A percentile compares a stretch with the other conserved stretches of the same genome.
These are phyloP conservation scores for Tryphoninae sp. DNA, from an alignment of 2,888 invertebrate species.

Conservation along the genomic window DNA sequence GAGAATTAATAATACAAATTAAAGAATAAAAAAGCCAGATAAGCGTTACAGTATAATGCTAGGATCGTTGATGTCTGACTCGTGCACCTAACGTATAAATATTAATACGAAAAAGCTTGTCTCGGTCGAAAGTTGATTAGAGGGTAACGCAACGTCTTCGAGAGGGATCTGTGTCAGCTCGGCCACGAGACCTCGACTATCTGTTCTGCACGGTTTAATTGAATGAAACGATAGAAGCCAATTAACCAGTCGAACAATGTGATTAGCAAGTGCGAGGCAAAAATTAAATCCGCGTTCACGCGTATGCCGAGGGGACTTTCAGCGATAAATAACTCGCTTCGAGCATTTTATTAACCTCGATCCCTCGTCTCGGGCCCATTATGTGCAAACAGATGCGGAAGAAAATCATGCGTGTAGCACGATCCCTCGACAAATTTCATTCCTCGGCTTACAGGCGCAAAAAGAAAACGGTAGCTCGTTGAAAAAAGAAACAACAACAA, in stretches of 20 bases:
- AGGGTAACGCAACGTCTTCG: slow-evolving; percentile 10
- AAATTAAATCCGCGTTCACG: slow-evolving; percentile 42
- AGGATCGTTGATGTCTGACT: slow-evolving; percentile 27
- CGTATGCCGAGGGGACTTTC: slow-evolving; percentile 32
- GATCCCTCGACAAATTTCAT: slow-evolving; percentile 28
- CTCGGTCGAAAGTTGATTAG: slow-evolving; percentile 50
- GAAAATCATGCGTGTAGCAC: slow-evolving; percentile 50
- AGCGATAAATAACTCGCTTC: slow-evolving; percentile 55
- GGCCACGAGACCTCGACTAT: slow-evolving; percentile 32
- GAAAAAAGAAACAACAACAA: not conserved
- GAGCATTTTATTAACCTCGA: slow-evolving; percentile 46
- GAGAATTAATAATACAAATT: slow-evolving; percentile 33
- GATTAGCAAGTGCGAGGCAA: slow-evolving; percentile 49
- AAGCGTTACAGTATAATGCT: slow-evolving; percentile 26
- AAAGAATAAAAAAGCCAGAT: slow-evolving; percentile 5
- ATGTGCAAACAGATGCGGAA: slow-evolving; percentile 62
- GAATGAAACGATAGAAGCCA: slow-evolving; percentile 57
- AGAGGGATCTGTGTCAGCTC: slow-evolving; percentile 2
- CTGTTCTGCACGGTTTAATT: slow-evolving; percentile 59
- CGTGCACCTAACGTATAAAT: slow-evolving; percentile 22
- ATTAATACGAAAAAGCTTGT: slow-evolving; percentile 41
- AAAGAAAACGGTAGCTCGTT: slow-evolving; percentile 3
- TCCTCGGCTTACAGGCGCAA: not conserved
- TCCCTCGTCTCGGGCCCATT: slow-evolving; percentile 41
- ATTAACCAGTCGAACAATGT: slow-evolving; percentile 60